phyloP scores from a whole-genome alignment of 2,113 vertebrate genomes.

The Limanda limanda region DNA sequence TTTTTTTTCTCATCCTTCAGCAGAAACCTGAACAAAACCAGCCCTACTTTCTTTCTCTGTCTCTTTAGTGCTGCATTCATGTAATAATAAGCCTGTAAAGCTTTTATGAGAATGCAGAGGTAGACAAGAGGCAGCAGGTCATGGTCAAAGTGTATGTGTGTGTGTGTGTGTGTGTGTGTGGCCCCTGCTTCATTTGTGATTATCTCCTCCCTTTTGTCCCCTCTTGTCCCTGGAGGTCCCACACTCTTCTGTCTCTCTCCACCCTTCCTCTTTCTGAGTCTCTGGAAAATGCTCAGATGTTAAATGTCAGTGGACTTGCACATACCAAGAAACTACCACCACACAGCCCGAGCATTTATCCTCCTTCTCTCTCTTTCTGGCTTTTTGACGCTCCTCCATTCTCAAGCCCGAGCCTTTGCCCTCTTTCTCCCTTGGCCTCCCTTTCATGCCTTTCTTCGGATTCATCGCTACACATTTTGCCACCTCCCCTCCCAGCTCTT shows the following conservation, averaged over 20 bases:
- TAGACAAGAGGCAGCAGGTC: conserved; percentile 18
- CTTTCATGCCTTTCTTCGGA: conserved; percentile 75
- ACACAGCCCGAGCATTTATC: conserved; percentile 53
- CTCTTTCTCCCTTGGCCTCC: conserved; percentile 49
- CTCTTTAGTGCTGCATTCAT: conserved; percentile 39
- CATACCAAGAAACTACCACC: conserved; percentile 58
- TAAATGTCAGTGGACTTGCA: conserved; percentile 58
- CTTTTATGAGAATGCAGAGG: conserved; percentile 48
- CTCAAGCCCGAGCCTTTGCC: conserved; percentile 46
- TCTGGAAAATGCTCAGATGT: conserved; percentile 44
- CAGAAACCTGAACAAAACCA: conserved; percentile 45
- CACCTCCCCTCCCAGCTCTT: conserved; percentile 56
- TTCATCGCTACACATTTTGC: conserved; percentile 64
- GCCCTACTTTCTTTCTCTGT: conserved; percentile 37
- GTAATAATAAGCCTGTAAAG: conserved; percentile 53
- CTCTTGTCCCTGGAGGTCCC: conserved; percentile 44
- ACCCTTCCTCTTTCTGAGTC: conserved; percentile 9
- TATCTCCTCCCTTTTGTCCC: conserved; percentile 63
- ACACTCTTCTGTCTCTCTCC: conserved; percentile 32
- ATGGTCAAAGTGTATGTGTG: conserved; percentile 31
- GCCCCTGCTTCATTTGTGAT: conserved; percentile 50
- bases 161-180: conserved; percentile 54
- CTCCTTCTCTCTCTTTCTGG: conserved; percentile 38
- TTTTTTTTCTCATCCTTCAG: conserved; percentile 11
- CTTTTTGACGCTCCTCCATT: conserved; percentile 48